Conservation (phyloP, 2,888 invertebrate species). For the Taphrorychus bicolor region DNA sequence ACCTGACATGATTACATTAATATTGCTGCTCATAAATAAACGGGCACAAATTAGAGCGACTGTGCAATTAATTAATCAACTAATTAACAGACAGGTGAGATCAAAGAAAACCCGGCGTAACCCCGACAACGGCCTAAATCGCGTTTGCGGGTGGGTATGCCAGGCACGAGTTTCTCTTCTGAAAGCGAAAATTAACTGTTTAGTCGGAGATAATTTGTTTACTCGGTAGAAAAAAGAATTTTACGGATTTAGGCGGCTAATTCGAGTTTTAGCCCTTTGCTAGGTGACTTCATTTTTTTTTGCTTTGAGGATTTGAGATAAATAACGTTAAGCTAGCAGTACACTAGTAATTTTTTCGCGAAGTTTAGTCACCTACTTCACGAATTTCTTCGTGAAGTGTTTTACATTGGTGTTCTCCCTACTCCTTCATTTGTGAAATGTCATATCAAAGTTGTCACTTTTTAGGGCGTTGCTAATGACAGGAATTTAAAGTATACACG, state of each 20-base stretch:
- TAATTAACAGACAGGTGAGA: slow-evolving; percentile 59
- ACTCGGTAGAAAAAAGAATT: slow-evolving; percentile 1
- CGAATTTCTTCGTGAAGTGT: no score
- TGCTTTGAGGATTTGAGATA: background rate
- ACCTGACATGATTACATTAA: slow-evolving; percentile 59
- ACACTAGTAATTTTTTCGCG: no score
- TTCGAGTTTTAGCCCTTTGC: slow-evolving; percentile 3
- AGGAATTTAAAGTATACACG: no score
- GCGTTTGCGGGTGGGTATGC: slow-evolving; percentile 36
- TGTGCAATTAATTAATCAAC: slow-evolving; percentile 61
- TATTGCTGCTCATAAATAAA: slow-evolving; percentile 60
- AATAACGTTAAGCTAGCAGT: background rate
- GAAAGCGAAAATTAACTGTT: slow-evolving; percentile 28
- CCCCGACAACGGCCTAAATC: slow-evolving; percentile 35
- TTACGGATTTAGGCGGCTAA: slow-evolving; percentile 1
- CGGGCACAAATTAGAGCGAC: slow-evolving; percentile 58
- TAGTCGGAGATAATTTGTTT: slow-evolving; percentile 12
- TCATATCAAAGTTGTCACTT: no score
- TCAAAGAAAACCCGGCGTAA: slow-evolving; percentile 51
- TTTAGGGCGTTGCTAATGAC: no score
- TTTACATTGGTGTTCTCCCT: no score
- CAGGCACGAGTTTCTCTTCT: slow-evolving; percentile 22
- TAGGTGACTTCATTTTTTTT: slow-evolving; percentile 8
- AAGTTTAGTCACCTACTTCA: no score
- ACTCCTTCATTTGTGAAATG: no score